Evolutionary conservation across 2,797 vertebrate genomes (phyloP).

Genomic region (Hybognathus amarus): DNA sequence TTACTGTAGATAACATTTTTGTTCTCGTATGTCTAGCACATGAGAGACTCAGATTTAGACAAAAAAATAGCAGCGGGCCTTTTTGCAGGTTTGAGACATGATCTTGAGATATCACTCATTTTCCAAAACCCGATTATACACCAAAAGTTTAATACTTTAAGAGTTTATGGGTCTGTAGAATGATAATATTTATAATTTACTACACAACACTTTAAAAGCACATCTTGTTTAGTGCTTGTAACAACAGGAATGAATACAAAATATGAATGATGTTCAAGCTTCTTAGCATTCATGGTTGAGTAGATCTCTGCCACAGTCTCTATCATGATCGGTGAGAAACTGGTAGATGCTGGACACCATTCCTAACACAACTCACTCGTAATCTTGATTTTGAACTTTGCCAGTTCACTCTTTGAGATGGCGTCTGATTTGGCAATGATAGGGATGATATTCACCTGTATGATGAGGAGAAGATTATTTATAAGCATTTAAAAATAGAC

Average conservation of each 20-base stretch:
- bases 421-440: constrained; percentile 98
- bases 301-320: constrained; percentile 97
- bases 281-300: constrained; percentile 98
- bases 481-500: background rate
- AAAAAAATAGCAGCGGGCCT: background rate
- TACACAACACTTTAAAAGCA: background rate
- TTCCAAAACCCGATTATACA: background rate
- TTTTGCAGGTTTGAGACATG: too few relatives aligned
- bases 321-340: constrained; percentile 97
- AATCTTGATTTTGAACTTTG: constrained; percentile 99
- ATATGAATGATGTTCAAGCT: background rate
- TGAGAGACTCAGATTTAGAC: background rate
- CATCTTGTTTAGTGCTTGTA: too few relatives aligned
- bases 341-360: constrained; percentile 98
- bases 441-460: constrained; percentile 96
- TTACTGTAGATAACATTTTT: background rate
- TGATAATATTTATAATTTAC: background rate
- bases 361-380: constrained; percentile 98
- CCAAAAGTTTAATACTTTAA: background rate
- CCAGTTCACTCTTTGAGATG: constrained; percentile 96
- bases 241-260: background rate
- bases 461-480: background rate
- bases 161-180: background rate
- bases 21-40: background rate
- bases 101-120: background rate